Conservation (phyloP, 2,113 vertebrate genomes). For the Shinisaurus crocodilurus region DNA sequence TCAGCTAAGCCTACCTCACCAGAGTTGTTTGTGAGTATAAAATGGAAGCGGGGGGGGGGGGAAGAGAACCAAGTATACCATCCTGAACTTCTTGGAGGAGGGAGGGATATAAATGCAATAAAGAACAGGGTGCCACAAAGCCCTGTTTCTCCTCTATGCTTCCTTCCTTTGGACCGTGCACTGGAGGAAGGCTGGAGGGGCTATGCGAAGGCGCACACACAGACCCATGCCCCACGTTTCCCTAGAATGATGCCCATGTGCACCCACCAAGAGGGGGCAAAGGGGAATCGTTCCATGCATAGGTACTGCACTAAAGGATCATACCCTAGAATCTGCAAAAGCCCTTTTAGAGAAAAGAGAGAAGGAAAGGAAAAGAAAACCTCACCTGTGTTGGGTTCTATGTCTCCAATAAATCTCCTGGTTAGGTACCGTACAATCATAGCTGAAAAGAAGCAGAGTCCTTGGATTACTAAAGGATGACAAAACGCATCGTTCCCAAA, state of each 20-base stretch:
- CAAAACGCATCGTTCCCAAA: neutral
- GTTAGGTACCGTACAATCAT: slow-evolving; percentile 86
- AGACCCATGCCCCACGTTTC: neutral
- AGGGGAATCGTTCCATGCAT: neutral
- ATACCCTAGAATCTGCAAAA: neutral
- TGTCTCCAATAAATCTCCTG: slow-evolving; percentile 86
- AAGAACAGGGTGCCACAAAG: neutral
- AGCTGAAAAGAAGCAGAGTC: slow-evolving; percentile 68
- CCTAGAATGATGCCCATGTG: neutral
- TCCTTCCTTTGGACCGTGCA: no score
- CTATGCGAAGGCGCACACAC: no score
- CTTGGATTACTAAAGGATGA: neutral
- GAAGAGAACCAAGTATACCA: neutral
- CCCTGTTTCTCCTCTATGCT: neutral
- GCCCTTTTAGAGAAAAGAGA: neutral
- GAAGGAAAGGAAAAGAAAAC: neutral
- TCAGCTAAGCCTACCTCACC: neutral
- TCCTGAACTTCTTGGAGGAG: neutral
- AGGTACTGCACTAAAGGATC: neutral
- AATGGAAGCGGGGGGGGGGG: neutral
- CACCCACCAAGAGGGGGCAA: neutral
- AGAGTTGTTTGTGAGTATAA: neutral
- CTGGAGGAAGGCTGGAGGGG: neutral
- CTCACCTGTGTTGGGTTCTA: slow-evolving; percentile 87
- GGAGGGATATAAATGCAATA: neutral